Base-by-base conservation (phyloP, 2,797 vertebrate species). In the Astyanax mexicanus region DNA sequence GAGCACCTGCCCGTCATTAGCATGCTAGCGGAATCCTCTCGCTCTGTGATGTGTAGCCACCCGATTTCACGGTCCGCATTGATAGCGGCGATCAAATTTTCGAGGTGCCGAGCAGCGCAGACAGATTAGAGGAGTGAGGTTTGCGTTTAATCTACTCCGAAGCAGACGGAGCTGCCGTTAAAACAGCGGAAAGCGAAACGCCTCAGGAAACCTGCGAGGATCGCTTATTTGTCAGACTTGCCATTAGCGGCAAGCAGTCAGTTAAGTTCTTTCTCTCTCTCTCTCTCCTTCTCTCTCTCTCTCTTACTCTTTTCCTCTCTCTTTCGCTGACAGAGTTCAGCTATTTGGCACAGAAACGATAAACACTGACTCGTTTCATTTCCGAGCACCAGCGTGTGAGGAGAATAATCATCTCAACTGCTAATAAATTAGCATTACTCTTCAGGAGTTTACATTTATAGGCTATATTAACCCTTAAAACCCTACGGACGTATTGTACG, bases 1-100 rank as follows among this genome's bases (percentile, higher is more conserved):
- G 68, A 77, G 69, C 77, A 55, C 76, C 47, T 74, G 79, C 62
- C 73, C 37, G 29, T 75, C 86, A 92, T 93, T 91, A 92, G 90
- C 89, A 92, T 92, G 90, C 92, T 82, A 74, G 67, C 72, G 13
- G 84, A 85, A 86, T 90, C 84, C 86, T 75, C 89, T 82, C 89
- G 86, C 89, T 89, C 92, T 90, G 91, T 92, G 91, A 93, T 91
- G 90, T 91, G 91, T 82, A 91, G 90, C 91, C 88, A 80, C 86
- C 86, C 79, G 88, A 93, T 92, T 93, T 94, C 92, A 93, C 89
- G 91, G 88, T 92, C 89, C 86, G 80, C 84, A 83, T 86, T 83
- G 86, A 90, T 89, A 87, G 86, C 86, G 88, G 84, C 86, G 90
- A 92, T 93, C 89, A 91, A 79, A 92, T 93, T 91, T 57, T 57